Evolutionary conservation across 2,113 vertebrate genomes (phyloP).

Genomic region (Pampusana beccarii): DNA sequence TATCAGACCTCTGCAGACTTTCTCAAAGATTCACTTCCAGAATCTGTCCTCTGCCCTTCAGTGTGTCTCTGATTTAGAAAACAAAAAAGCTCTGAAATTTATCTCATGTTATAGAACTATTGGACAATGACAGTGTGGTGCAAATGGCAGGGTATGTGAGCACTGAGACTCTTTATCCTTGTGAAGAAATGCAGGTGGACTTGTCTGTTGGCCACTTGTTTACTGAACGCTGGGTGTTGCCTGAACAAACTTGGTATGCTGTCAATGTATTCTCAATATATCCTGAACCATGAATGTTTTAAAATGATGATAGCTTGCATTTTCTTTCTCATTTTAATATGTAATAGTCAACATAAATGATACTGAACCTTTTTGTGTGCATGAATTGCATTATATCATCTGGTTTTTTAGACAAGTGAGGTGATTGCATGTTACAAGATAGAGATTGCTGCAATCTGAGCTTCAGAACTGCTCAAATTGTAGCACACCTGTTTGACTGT

Average conservation of each 20-base stretch:
- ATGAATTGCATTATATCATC: background rate
- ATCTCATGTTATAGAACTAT: background rate
- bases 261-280: background rate
- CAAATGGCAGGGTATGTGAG: background rate
- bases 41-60: background rate
- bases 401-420: background rate
- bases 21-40: background rate
- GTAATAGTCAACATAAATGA: background rate
- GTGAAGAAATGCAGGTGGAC: background rate
- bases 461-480: background rate
- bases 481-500: background rate
- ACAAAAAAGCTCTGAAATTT: background rate
- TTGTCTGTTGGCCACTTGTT: background rate
- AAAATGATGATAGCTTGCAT: background rate
- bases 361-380: background rate
- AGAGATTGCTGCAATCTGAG: background rate
- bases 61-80: background rate
- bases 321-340: background rate
- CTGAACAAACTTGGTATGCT: background rate
- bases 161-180: background rate
- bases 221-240: background rate
- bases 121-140: background rate
- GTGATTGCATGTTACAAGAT: background rate
- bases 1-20: background rate
- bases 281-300: background rate